Base-by-base conservation (phyloP, 2,113 vertebrate genomes). In the Carassius carassius region DNA sequence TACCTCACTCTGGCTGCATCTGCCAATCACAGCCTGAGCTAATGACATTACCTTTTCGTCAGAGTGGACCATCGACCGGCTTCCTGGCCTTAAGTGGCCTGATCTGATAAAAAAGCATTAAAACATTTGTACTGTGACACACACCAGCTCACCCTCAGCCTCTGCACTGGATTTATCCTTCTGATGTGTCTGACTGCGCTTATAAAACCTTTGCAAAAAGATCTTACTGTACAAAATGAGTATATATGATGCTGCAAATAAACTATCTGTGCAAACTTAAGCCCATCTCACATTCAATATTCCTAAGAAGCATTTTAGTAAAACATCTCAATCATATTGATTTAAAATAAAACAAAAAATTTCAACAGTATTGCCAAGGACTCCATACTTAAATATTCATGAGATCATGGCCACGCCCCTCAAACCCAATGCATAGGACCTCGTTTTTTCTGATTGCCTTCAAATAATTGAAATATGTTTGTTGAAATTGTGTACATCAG, bases 121-220 rank as follows among this genome's bases (percentile, higher is more conserved):
- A 92, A 92, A 95, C 94, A 93, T 94, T 93, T 94, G 93, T 94
- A 92, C 89, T 75, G 89, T 91, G 91, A 93, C 93, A 93, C 91
- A 90, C 89, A 88, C 85, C 87, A 86, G 88, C 89, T 88, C 89
- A 86, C 80, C 84, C 1, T 70, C 85, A 70, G 14, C 74, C 47
- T 77, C 74, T 0, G 3, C 84, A 86, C 23, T 8, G 63, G 23
- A 16, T 69, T 35, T n/a, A 51, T 13, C 79, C 17, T 19, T 65
- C 77, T 49, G n/a, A 67, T 67, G 60, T 11, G 5, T 62, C 77
- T 62, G 37, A 6, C 1, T 32, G 78, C 21, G 21, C n/a, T 17
- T 29, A 12, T n/a, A 3, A 74, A 17, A 12, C 16, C 69, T 72
- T 23, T 51, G 14, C 44, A 11, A 51, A 16, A 75, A 1, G 0